These are phyloP conservation scores for Riptortus pedestris DNA, from an alignment of 1,140 invertebrate species.

Conservation along the genomic window DNA sequence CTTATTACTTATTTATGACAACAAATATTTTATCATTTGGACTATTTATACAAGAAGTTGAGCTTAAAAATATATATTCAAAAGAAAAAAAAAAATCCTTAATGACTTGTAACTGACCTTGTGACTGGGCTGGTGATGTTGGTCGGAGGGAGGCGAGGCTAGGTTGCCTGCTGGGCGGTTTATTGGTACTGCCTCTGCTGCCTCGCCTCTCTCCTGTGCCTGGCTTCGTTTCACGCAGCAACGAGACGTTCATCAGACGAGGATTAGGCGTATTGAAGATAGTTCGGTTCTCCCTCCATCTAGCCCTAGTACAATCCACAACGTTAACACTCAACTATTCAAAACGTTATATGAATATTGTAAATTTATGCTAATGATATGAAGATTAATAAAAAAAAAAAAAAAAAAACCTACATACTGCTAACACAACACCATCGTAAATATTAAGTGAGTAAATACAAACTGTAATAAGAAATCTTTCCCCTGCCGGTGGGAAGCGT, in stretches of 20 bases:
- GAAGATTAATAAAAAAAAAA: too few species aligned
- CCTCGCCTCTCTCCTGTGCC: conserved; percentile 49
- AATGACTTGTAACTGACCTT: conserved; percentile 34
- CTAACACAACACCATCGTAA: too few species aligned
- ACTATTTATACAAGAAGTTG: too few species aligned
- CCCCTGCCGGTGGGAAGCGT: too few species aligned
- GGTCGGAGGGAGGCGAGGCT: conserved; percentile 69
- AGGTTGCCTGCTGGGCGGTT: conserved; percentile 59
- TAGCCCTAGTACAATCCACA: conserved; percentile 51
- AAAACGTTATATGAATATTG: too few species aligned
- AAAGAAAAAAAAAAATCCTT: not conserved
- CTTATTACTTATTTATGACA: too few species aligned
- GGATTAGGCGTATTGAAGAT: conserved; percentile 59
- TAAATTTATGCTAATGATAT: too few species aligned
- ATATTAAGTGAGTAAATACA: too few species aligned
- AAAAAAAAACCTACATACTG: too few species aligned
- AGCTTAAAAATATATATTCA: too few species aligned
- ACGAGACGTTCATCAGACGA: conserved; percentile 73
- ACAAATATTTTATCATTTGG: too few species aligned
- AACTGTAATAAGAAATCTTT: too few species aligned
- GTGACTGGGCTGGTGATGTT: conserved; percentile 55
- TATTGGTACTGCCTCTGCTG: conserved; percentile 58
- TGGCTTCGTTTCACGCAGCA: conserved; percentile 64
- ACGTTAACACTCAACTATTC: not conserved
- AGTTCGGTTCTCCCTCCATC: conserved; percentile 67